These are phyloP conservation scores for Chauna torquata DNA, from an alignment of 2,113 vertebrate species.

Conservation along the genomic window DNA sequence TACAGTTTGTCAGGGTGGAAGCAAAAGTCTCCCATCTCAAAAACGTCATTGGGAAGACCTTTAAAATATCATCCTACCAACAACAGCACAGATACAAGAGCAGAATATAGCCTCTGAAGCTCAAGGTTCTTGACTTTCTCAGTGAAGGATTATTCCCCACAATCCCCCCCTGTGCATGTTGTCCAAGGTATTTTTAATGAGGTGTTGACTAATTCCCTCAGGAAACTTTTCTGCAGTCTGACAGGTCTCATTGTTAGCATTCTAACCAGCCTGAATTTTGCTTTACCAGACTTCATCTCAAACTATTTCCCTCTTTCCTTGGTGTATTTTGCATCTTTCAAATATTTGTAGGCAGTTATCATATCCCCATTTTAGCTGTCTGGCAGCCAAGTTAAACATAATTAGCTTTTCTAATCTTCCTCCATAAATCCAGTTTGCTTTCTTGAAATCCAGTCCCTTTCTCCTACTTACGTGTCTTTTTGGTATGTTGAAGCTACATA, in stretches of 20 bases:
- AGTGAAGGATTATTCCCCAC: neutral
- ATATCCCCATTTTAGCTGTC: slow-evolving; percentile 47
- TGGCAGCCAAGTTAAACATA: slow-evolving; percentile 66
- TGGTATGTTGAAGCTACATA: slow-evolving; percentile 47
- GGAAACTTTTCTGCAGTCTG: slow-evolving; percentile 43
- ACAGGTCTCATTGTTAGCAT: slow-evolving; percentile 53
- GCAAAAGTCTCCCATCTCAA: neutral
- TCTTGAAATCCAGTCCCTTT: slow-evolving; percentile 50
- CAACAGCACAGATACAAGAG: neutral
- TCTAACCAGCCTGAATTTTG: slow-evolving; percentile 32
- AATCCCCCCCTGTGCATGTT: neutral
- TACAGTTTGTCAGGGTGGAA: neutral
- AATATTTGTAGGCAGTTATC: slow-evolving; percentile 65
- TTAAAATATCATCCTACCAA: neutral
- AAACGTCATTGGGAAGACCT: neutral
- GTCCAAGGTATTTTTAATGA: slow-evolving; percentile 45
- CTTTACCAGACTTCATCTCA: slow-evolving; percentile 31
- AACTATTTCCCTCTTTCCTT: slow-evolving; percentile 40
- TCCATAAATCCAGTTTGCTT: slow-evolving; percentile 51
- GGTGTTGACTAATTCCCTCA: neutral
- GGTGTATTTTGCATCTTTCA: slow-evolving; percentile 56
- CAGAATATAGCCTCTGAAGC: neutral
- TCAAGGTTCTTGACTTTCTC: neutral
- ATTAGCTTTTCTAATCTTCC: slow-evolving; percentile 65
- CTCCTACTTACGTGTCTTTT: slow-evolving; percentile 36